A percentile compares a stretch with the other conserved stretches of the same genome.
These are phyloP conservation scores for Xanthia togata DNA, from an alignment of 2,888 invertebrate species.

Conservation along the genomic window DNA sequence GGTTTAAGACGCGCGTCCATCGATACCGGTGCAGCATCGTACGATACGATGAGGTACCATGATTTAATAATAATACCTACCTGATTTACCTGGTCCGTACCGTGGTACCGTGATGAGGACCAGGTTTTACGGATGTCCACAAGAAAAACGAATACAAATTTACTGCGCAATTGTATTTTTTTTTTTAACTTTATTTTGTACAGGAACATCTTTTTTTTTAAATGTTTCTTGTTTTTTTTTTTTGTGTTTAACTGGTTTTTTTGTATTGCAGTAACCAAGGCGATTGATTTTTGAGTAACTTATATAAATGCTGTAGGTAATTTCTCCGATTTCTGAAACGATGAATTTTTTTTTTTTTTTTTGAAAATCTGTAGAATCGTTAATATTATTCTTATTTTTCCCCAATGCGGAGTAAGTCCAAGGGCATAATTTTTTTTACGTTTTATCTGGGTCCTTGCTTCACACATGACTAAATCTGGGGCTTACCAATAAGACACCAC, in stretches of 20 bases:
- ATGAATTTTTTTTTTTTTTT: no score
- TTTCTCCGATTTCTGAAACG: no score
- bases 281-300: no score
- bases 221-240: no score
- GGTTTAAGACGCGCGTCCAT: slow-evolving; percentile 34
- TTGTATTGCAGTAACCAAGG: no score
- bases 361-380: no score
- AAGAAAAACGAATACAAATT: background rate
- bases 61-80: no score
- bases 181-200: background rate
- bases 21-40: slow-evolving; percentile 13
- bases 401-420: no score
- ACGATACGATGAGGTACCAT: slow-evolving; percentile 31
- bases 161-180: background rate
- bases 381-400: no score
- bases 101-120: background rate
- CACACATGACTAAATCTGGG: background rate
- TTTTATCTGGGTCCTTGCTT: slow-evolving; percentile 1
- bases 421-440: background rate
- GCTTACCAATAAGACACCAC: background rate
- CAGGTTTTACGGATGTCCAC: background rate
- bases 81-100: background rate
- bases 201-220: no score
- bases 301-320: no score
- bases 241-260: no score